Base-by-base conservation (phyloP, 1,140 invertebrate genomes). In the Diorhabda sublineata region DNA sequence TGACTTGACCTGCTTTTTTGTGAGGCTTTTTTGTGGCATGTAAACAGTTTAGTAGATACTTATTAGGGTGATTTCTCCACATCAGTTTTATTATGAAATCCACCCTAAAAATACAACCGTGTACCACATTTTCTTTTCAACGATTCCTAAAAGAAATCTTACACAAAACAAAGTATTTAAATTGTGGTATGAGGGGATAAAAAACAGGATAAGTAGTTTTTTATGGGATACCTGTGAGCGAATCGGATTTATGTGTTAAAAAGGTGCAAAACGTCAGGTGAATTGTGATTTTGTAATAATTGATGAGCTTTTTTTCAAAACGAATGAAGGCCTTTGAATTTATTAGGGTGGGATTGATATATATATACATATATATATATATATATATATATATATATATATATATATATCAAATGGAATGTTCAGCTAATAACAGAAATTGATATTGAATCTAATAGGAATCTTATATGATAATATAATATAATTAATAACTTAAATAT, bases 1-100 rank as follows among this genome's bases (percentile, higher is more conserved):
- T 52, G 47, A 52, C 6, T 63, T 47, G 61, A 63, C 61, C 61
- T 63, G 61, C 61, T 64, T 64, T 64, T 64, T 64, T 56, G 41
- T 42, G 63, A 64, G 45, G 42, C 42, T 62, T 64, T 64, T 64
- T 64, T 64, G 63, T 6, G 63, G 63, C 52, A 47, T 64, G 63
- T 64, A 64, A 64, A 64, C 63, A 64, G 47, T 64, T 64, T 64
- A 64, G 63, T 64, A 64, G 43, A 64, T 57, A 45, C 63, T 64
- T 64, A 64, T 64, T 64, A 64, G 63, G 63, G 63, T 64, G 63
- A 64, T 64, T 64, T 41, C 42, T 56, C 45, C 9, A n/a, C 44
- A 45, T 47, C 41, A 52, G 41, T 64, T 57, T 64, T 64, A 64
- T 64, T 52, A 64, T 56, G 42, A 45, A 52, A 64, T 64, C 63